Conservation (phyloP, 30 jellyfish, hydroid and myxozoan genomes). For the Haliclystus octoradiatus region DNA sequence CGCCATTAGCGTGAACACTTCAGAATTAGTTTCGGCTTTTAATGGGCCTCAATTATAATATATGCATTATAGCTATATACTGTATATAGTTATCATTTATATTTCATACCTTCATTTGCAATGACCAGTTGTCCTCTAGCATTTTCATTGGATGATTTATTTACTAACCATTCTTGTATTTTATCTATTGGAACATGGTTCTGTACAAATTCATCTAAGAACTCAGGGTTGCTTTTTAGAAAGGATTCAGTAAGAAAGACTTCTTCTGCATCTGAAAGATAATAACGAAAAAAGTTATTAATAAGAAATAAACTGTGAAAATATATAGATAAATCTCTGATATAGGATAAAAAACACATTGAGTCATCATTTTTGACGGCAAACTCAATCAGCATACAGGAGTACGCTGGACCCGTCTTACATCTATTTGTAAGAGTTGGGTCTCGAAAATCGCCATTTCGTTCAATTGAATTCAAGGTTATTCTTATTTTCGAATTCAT, state of each 20-base stretch:
- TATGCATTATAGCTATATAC: too few species aligned
- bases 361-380: neutral
- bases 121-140: too few species aligned
- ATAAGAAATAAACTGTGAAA: neutral
- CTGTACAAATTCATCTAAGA: conserved; percentile 38
- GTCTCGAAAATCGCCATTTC: too few species aligned
- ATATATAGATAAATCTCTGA: neutral
- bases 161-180: conserved; percentile 35
- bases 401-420: neutral
- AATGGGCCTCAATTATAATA: too few species aligned
- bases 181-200: conserved; percentile 17
- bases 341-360: neutral
- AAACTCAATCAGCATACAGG: neutral
- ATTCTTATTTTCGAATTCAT: too few species aligned
- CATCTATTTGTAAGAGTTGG: too few species aligned
- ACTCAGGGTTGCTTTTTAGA: conserved; percentile 48
- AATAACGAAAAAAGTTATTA: neutral
- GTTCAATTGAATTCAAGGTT: too few species aligned
- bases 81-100: too few species aligned
- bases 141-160: conserved; percentile 3
- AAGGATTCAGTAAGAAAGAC: conserved; percentile 42
- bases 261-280: conserved; percentile 32
- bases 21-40: too few species aligned
- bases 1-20: too few species aligned
- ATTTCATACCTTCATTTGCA: too few species aligned